Conservation (phyloP, 2,113 vertebrate species). For the Ploceus nigricollis region DNA sequence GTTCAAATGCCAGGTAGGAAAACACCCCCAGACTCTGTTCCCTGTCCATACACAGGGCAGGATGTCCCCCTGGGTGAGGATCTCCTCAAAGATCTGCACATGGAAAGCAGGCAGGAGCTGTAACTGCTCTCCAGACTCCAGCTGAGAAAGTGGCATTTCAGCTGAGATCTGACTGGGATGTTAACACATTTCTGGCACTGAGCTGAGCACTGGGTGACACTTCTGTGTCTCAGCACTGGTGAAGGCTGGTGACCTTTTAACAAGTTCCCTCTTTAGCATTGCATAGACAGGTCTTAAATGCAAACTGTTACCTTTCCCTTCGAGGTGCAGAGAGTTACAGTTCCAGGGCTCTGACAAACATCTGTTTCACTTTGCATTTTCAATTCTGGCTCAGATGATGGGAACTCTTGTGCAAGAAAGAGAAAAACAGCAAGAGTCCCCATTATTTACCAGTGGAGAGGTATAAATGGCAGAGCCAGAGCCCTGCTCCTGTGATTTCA, state of each 20-base stretch:
- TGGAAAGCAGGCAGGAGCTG: neutral
- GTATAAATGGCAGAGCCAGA: neutral
- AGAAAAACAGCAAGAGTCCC: conserved; percentile 4
- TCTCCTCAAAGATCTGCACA: neutral
- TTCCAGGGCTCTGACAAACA: neutral
- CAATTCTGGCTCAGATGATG: neutral
- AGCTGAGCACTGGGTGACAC: neutral
- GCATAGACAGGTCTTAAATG: neutral
- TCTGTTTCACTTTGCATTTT: conserved; percentile 13
- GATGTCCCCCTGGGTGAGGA: no score
- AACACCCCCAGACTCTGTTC: neutral
- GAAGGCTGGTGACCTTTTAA: neutral
- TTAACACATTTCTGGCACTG: neutral
- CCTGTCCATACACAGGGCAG: neutral
- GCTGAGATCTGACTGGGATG: neutral
- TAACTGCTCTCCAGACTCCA: neutral
- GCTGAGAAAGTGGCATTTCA: neutral
- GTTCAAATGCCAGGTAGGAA: neutral
- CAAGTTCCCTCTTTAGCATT: neutral
- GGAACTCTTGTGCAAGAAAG: neutral
- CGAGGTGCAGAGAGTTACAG: neutral
- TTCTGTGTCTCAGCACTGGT: neutral
- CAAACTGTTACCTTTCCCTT: neutral
- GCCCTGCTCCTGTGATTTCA: neutral
- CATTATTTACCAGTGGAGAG: conserved; percentile 16